Base-by-base conservation (phyloP, 2,888 invertebrate genomes). In the Hymenopus coronatus region DNA sequence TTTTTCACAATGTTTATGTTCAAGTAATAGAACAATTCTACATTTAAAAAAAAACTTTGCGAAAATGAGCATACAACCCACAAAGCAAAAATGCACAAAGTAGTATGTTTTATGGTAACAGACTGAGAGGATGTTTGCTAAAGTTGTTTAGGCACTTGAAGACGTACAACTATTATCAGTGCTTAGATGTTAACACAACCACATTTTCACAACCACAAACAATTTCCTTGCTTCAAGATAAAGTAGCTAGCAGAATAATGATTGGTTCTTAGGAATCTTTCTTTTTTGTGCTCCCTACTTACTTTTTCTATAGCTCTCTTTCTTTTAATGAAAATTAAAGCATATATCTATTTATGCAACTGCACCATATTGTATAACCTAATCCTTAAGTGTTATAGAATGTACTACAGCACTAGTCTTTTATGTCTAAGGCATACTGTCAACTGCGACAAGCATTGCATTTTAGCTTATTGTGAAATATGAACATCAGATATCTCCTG, bases 101-200 rank as follows among this genome's bases (percentile, higher is more conserved):
- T 20, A 70, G 12, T 40, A 40, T 40, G 40, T 70, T 70, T 70
- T 70, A 20, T 15, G 54, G 54, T 70, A 70, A 70, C 54, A 25
- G 54, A 40, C 12, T 40, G 40, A 40, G 12, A 40, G 40, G 40
- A 40, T 40, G 40, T 12, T 70, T 20, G 54, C 6, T 70, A 70
- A 70, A 70, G 54, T 70, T 70, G 54, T 70, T 70, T 70, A 70
- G 54, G 54, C 54, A 70, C 54, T 70, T 70, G 54, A 70, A 70
- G 54, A 70, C 15, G 8, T 70, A 70, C 54, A 70, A 40, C 40
- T 30, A 30, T 4, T 40, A 40, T 9, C 40, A 33, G 40, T 40
- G 54, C 54, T 70, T 70, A 70, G 54, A 70, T 70, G 54, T 82
- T 82, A 87, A 70, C 87, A 87, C 87, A 87, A 87, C 87, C 87